phyloP scores from a whole-genome alignment of 2,888 invertebrate genomes.

The Brachyptera risi region DNA sequence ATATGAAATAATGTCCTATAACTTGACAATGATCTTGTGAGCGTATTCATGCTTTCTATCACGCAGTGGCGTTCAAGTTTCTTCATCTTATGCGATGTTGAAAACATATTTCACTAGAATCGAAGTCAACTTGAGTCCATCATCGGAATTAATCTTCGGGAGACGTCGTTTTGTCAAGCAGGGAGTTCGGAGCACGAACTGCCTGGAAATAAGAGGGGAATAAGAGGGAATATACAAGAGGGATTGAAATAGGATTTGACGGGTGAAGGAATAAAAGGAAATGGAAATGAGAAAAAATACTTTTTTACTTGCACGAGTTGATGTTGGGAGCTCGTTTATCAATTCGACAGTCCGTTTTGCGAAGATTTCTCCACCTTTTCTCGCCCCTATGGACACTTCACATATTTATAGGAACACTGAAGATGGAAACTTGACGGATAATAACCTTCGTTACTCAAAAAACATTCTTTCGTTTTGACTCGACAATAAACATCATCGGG shows the following conservation, averaged over 20 bases:
- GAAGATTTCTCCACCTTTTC: background rate
- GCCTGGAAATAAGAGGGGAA: no score
- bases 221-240: no score
- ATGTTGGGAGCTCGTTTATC: slow-evolving; percentile 14
- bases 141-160: slow-evolving; percentile 26
- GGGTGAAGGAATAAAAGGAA: slow-evolving; percentile 7
- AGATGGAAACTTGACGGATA: slow-evolving; percentile 3
- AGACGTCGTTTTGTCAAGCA: background rate
- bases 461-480: background rate
- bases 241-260: no score
- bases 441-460: background rate
- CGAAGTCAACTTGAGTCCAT: no score
- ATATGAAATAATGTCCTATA: no score
- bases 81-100: no score
- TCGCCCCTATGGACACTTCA: slow-evolving; percentile 4
- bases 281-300: slow-evolving; percentile 1
- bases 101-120: no score
- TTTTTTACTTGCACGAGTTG: slow-evolving; percentile 1
- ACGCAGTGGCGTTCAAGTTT: no score
- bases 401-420: background rate
- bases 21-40: no score
- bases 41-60: no score
- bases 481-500: no score
- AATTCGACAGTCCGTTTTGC: slow-evolving; percentile 6
- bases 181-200: no score